phyloP scores from a whole-genome alignment of 2,888 invertebrate species.

The Andrena marginata region DNA sequence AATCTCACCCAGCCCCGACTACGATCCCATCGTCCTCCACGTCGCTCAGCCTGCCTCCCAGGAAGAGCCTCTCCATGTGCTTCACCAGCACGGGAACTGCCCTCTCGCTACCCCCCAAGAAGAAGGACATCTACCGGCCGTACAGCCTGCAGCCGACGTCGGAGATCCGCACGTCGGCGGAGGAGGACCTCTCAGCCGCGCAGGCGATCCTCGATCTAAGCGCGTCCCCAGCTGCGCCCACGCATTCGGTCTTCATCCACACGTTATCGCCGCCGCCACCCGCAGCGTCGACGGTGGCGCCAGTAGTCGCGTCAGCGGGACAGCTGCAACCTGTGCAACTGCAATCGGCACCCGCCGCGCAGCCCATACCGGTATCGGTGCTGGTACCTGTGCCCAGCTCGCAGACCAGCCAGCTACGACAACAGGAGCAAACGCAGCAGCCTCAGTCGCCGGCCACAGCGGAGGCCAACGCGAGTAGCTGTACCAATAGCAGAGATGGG shows the following conservation, averaged over 20 bases:
- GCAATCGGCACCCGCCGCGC: constrained; percentile 62
- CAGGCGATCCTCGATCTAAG: constrained; percentile 96
- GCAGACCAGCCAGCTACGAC: constrained; percentile 68
- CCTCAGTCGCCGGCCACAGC: constrained; percentile 79
- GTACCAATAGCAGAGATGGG: constrained; percentile 72
- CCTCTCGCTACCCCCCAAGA: constrained; percentile 94
- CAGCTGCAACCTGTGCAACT: constrained; percentile 62
- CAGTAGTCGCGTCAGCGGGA: constrained; percentile 23
- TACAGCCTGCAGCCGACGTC: constrained; percentile 88
- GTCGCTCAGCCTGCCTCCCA: constrained; percentile 74
- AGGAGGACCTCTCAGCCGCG: constrained; percentile 94
- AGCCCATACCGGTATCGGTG: constrained; percentile 81
- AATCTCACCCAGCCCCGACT: constrained; percentile 39
- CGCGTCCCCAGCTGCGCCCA: constrained; percentile 90
- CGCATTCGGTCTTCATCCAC: constrained; percentile 82
- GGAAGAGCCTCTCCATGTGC: constrained; percentile 91
- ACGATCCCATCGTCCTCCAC: constrained; percentile 79
- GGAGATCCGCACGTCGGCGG: constrained; percentile 88
- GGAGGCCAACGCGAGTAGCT: constrained; percentile 70
- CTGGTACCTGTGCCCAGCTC: constrained; percentile 79
- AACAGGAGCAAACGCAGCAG: constrained; percentile 74
- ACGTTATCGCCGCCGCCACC: constrained; percentile 88
- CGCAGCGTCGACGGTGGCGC: constrained; percentile 76
- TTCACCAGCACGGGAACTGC: constrained; percentile 95
- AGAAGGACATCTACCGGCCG: constrained; percentile 96